Base-by-base conservation (phyloP, 2,888 invertebrate genomes). In the Dorcus hopei region DNA sequence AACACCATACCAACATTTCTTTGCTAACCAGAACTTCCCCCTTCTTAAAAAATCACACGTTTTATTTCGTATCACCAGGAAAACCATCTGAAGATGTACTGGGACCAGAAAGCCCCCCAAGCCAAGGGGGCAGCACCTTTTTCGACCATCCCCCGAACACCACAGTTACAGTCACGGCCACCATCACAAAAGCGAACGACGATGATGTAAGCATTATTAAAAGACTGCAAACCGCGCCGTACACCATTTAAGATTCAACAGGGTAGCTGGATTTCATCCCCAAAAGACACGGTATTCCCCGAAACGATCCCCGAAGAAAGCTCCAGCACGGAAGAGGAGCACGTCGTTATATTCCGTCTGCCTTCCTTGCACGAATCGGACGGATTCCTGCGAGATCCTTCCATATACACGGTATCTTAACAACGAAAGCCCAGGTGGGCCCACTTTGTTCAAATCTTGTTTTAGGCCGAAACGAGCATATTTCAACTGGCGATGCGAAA, bases 251-350 rank as follows among this genome's bases (percentile, higher is more conserved):
- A 63, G 23, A 48, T 49, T 67, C 72, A 68, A 54, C 65, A 90
- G 82, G 86, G 84, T 11, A 81, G 82, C 38, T 92, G 92, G 92
- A 84, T 92, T 9, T 90, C 92, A 3, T 93, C 93, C 8, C 92
- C 93, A 3, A 93, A 94, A 76, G 93, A 93, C 63, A 91, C 90
- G 11, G 88, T 88, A 57, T 93, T 94, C 74, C 94, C 94, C 8
- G 94, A 94, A 82, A 94, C 94, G 6, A 94, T 94, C 68, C 94
- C 94, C 0, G 94, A 95, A 79, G 94, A 95, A 77, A 93, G 92
- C 72, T 94, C 94, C 3, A 94, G 93, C 70, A 89, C 93, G 54
- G 95, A 95, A 78, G 94, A 94, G 73, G 94, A 94, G 75, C 93
- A 94, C 75, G 93, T 95, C 72, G 93, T 93, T 55, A 93, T 94